Percentiles rank a stretch among this genome's conserved stretches.
Conservation (phyloP, 2,797 vertebrate species). For the Eidolon dupreanum region DNA sequence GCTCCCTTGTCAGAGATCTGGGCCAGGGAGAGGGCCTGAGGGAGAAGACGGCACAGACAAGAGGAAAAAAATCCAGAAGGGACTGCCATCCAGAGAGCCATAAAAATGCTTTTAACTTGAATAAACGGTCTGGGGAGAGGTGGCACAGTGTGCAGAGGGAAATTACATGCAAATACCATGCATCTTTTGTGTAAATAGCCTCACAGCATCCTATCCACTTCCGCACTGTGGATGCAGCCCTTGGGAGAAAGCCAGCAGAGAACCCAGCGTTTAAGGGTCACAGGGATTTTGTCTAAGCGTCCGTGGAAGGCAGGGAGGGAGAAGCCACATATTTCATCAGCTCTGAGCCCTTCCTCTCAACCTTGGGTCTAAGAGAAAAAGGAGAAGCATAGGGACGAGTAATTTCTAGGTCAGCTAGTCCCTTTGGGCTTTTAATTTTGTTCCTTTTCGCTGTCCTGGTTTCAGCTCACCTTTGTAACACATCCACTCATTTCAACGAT, state of each 20-base stretch:
- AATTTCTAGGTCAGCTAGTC: slow-evolving; percentile 41
- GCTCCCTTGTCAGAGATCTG: not conserved
- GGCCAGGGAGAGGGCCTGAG: not conserved
- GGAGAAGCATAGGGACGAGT: not conserved
- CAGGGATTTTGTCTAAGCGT: not conserved
- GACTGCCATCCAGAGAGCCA: not conserved
- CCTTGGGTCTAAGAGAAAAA: not conserved
- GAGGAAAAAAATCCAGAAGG: slow-evolving; percentile 34
- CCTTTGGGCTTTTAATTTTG: slow-evolving; percentile 24
- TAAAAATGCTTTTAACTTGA: slow-evolving; percentile 62
- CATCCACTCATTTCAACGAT: not conserved
- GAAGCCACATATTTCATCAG: not conserved
- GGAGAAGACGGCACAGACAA: slow-evolving; percentile 5
- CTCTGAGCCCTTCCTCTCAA: not conserved
- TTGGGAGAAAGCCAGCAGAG: not conserved
- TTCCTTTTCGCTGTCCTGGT: slow-evolving; percentile 17
- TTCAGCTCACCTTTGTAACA: slow-evolving; percentile 6
- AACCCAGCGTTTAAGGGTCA: not conserved
- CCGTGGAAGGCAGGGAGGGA: not conserved
- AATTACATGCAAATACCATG: not conserved
- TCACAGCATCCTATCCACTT: not conserved
- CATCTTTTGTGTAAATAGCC: not conserved
- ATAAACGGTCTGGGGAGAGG: not conserved
- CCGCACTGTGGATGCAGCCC: not conserved
- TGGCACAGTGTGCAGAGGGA: not conserved